Base-by-base conservation (phyloP, 2,113 vertebrate species). In the Tachysurus vachellii region DNA sequence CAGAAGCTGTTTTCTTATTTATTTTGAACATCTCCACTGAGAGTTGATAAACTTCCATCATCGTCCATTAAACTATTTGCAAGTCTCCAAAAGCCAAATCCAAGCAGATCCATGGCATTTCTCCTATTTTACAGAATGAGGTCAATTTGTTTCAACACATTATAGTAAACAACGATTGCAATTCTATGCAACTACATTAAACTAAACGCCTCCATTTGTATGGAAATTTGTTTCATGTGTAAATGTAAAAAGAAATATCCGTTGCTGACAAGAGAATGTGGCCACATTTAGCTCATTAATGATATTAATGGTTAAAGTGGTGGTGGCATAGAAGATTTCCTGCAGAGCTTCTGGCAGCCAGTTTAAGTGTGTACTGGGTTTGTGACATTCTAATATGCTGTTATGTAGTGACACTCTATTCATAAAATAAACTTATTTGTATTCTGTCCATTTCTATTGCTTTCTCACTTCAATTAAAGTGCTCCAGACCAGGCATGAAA, bases 41-140 rank as follows among this genome's bases (percentile, higher is more conserved):
- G 7, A 88, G 82, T 92, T 91, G 89, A 80, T 71, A 86, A 88
- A 59, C 80, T 75, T 53, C 70, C 13, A 12, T 88, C 90, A 90
- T 95, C 93, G 92, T 91, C 89, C 91, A 88, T 47, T 91, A 91
- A 91, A 80, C 92, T 88, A 91, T 90, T 92, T 88, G 57, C 87
- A 88, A 90, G 91, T 91, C 91, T 91, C 88, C 87, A 91, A 91
- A 90, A 89, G 83, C 89, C 81, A 79, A 85, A 94, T 93, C 86
- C 91, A 66, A 77, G 90, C 88, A 83, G 83, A 80, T 91, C 90
- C 64, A n/a, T 64, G 86, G 91, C 88, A 90, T 90, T 87, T 90
- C 85, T 87, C 91, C 84, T 56, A 75, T 91, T 90, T 88, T 89
- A 64, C 89, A 86, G 90, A 87, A 92, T 89, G 88, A 84, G 66